A percentile compares a stretch with the other conserved stretches of the same genome.
Conservation (phyloP, 2,797 vertebrate genomes). For the Natrix natrix region DNA sequence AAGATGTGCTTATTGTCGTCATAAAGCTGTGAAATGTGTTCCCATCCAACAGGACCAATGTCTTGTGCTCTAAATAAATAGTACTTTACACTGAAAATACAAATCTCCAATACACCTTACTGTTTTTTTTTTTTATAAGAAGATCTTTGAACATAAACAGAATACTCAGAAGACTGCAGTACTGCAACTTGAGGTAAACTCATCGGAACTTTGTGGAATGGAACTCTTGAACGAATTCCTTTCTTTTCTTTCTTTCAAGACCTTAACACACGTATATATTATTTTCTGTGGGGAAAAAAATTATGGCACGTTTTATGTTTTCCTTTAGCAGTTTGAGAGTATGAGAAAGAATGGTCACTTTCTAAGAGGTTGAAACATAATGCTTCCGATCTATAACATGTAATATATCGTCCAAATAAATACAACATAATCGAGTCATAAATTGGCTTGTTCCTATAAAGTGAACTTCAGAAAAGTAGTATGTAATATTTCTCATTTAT, state of each 20-base stretch:
- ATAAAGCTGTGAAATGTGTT: constrained; percentile 49
- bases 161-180: not conserved
- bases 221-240: not conserved
- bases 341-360: not conserved
- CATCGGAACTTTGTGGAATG: not conserved
- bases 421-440: not conserved
- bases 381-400: not conserved
- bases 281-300: too few species aligned
- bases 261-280: not conserved
- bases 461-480: not conserved
- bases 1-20: constrained; percentile 39
- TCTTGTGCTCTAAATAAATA: constrained; percentile 48
- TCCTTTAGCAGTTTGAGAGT: not conserved
- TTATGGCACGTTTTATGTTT: not conserved
- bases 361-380: not conserved
- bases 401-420: not conserved
- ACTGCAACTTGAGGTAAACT: not conserved
- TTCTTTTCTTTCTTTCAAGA: not conserved
- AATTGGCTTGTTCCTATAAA: not conserved
- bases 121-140: constrained; percentile 33
- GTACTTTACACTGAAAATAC: constrained; percentile 40
- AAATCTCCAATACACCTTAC: constrained; percentile 34
- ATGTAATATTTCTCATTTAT: not conserved
- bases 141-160: constrained; percentile 10
- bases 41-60: constrained; percentile 51